Evolutionary conservation across 2,888 invertebrate genomes (phyloP).

Genomic region (Chydorus sphaericus): DNA sequence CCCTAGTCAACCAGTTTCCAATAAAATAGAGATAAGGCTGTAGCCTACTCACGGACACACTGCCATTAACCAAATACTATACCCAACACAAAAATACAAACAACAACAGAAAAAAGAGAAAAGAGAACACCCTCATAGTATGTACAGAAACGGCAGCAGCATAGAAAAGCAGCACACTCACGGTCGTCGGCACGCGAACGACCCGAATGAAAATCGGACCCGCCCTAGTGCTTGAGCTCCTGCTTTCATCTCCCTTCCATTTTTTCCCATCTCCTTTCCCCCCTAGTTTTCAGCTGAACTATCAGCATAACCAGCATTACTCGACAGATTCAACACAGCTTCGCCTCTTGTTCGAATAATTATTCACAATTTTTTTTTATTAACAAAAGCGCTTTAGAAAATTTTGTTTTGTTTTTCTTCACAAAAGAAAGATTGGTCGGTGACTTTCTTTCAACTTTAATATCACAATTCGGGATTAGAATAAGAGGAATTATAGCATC

Average conservation of each 20-base stretch:
- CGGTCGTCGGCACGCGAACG: constrained; percentile 1
- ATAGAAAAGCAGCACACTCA: neutral
- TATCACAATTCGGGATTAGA: too few relatives aligned
- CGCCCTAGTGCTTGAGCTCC: neutral
- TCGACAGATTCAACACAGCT: neutral
- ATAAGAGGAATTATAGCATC: too few relatives aligned
- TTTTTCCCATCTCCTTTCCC: neutral
- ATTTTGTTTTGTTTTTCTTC: too few relatives aligned
- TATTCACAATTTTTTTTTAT: too few relatives aligned
- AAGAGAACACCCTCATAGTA: neutral
- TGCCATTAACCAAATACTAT: neutral
- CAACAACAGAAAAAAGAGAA: neutral
- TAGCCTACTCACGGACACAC: too few relatives aligned
- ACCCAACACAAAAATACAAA: neutral
- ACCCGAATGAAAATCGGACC: neutral
- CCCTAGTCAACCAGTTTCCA: too few relatives aligned
- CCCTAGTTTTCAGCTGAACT: neutral
- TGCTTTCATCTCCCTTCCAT: neutral
- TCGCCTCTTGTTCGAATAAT: neutral
- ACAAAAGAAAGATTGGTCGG: too few relatives aligned
- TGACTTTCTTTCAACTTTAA: too few relatives aligned
- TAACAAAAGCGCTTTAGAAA: too few relatives aligned
- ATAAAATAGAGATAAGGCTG: too few relatives aligned
- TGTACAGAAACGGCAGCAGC: neutral
- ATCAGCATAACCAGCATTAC: neutral